A percentile compares a stretch with the other conserved stretches of the same genome.
Conservation (phyloP, 2,797 vertebrate genomes). For the Ambastaia sidthimunki region DNA sequence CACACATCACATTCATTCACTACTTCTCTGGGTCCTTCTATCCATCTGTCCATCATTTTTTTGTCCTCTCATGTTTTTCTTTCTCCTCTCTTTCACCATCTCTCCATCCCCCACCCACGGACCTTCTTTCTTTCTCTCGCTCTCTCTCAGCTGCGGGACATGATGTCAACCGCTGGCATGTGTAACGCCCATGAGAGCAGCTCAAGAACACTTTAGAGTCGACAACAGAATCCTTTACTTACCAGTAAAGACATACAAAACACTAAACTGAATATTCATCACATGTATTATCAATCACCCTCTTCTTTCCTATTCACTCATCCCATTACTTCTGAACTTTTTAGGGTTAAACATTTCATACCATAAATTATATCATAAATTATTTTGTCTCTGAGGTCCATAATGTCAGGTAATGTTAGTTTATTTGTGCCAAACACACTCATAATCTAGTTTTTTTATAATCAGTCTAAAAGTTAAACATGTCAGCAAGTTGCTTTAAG, state of each 20-base stretch:
- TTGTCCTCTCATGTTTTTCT: not conserved
- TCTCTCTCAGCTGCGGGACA: conserved; percentile 6
- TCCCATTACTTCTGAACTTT: not conserved
- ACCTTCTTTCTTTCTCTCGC: conserved; percentile 7
- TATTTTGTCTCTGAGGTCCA: too few species aligned
- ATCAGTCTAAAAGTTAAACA: too few species aligned
- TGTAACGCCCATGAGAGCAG: conserved; percentile 47
- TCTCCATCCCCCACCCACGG: not conserved
- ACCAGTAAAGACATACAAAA: not conserved
- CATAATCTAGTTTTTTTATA: too few species aligned
- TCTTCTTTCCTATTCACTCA: not conserved
- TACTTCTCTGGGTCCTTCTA: conserved; percentile 49
- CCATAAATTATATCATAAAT: too few species aligned
- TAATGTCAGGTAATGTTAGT: too few species aligned
- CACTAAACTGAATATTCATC: not conserved
- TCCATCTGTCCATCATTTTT: conserved; percentile 27
- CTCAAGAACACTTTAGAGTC: conserved; percentile 28
- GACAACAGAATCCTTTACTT: not conserved
- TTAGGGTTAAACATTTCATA: not conserved
- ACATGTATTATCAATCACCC: not conserved
- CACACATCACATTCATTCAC: conserved; percentile 56
- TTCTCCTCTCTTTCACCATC: conserved; percentile 11
- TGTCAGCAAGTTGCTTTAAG: too few species aligned
- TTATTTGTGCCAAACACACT: too few species aligned
- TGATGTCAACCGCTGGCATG: conserved; percentile 30